A percentile compares a stretch with the other conserved stretches of the same genome.
These are phyloP conservation scores for Phalacrocorax carbo DNA, from an alignment of 2,113 vertebrate genomes.

Conservation along the genomic window DNA sequence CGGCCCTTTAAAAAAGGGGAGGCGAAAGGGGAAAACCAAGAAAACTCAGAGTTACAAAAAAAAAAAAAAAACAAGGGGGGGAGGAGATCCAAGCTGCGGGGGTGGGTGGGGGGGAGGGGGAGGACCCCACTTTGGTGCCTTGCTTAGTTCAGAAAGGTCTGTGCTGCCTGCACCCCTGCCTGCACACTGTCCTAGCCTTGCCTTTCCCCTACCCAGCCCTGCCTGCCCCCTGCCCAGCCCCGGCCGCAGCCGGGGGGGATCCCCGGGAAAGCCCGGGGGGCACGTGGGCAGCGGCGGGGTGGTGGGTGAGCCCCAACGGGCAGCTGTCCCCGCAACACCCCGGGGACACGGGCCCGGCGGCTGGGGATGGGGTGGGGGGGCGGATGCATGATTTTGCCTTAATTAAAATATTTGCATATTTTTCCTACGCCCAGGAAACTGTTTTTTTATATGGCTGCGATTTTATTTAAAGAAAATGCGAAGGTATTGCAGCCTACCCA, in stretches of 20 bases:
- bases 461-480: constrained; percentile 49
- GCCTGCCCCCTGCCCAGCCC: background rate
- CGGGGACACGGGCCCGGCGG: too few species aligned
- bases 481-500: constrained; percentile 23
- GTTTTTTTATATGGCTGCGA: background rate
- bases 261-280: too few species aligned
- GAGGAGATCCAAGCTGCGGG: too few species aligned
- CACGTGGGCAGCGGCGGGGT: too few species aligned
- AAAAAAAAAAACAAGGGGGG: too few species aligned
- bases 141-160: background rate
- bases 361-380: background rate
- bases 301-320: too few species aligned
- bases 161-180: background rate
- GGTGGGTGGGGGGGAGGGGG: too few species aligned
- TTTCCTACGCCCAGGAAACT: constrained; percentile 34
- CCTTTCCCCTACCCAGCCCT: background rate
- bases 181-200: too few species aligned
- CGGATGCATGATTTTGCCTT: background rate
- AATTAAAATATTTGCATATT: constrained; percentile 61
- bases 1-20: background rate
- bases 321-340: too few species aligned
- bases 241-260: too few species aligned
- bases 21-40: too few species aligned
- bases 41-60: background rate
- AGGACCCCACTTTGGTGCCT: background rate